Percentiles rank a stretch among this genome's conserved stretches.
Evolutionary conservation across 2,888 invertebrate genomes (phyloP).

Genomic region (Drosophila buzzatii): DNA sequence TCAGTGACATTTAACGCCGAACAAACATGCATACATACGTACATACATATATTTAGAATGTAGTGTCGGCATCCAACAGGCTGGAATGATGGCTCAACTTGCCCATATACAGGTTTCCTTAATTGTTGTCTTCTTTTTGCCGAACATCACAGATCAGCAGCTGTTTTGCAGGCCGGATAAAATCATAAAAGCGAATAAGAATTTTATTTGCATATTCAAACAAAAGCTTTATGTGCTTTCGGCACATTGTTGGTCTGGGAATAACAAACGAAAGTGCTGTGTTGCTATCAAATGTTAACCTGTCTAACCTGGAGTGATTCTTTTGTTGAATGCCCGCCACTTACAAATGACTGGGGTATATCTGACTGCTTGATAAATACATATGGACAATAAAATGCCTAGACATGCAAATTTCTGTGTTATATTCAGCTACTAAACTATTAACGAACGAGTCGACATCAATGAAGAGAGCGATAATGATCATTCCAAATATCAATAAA

Average conservation of each 20-base stretch:
- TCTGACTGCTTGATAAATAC: not conserved
- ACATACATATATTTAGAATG: not conserved
- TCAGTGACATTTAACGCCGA: slow-evolving; percentile 53
- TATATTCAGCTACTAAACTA: not conserved
- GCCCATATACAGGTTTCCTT: slow-evolving; percentile 42
- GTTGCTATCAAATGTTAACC: slow-evolving; percentile 57
- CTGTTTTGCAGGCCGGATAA: slow-evolving; percentile 44
- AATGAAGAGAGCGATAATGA: not conserved
- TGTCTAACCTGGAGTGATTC: slow-evolving; percentile 58
- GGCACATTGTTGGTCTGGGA: slow-evolving; percentile 53
- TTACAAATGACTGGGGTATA: slow-evolving; percentile 10
- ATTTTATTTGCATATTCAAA: slow-evolving; percentile 70
- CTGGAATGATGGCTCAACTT: slow-evolving; percentile 15
- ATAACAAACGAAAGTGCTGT: slow-evolving; percentile 76
- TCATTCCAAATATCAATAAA: not conserved
- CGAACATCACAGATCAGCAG: slow-evolving; percentile 33
- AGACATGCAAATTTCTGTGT: not conserved
- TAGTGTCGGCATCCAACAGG: slow-evolving; percentile 7
- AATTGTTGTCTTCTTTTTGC: slow-evolving; percentile 4
- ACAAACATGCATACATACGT: not conserved
- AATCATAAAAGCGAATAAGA: slow-evolving; percentile 49
- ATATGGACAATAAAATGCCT: not conserved
- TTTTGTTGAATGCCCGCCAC: slow-evolving; percentile 3
- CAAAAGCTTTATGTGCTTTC: slow-evolving; percentile 59
- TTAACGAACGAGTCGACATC: not conserved